These are phyloP conservation scores for Tenebrio molitor DNA, from an alignment of 1,140 invertebrate species.

Conservation along the genomic window DNA sequence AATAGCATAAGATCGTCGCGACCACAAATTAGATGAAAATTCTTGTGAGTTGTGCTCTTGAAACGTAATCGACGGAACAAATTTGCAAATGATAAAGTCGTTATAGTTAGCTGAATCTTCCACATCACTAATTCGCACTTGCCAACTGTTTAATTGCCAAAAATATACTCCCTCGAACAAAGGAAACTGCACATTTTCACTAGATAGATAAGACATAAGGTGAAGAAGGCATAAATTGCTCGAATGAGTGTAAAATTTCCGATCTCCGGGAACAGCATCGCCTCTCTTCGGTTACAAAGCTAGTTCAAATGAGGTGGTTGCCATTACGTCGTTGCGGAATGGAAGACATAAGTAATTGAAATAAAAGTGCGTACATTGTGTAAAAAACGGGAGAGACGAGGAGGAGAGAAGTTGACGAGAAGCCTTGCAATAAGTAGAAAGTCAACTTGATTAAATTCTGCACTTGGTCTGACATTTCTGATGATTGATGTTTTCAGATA, in stretches of 20 bases:
- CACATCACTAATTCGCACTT: conserved; percentile 16
- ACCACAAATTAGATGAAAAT: no score
- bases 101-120: conserved; percentile 20
- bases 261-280: neutral
- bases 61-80: conserved; percentile 7
- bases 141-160: conserved; percentile 23
- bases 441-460: conserved; percentile 61
- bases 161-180: conserved; percentile 17
- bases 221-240: conserved; percentile 15
- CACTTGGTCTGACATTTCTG: conserved; percentile 57
- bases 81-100: conserved; percentile 7
- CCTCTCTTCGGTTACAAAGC: neutral
- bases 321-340: neutral
- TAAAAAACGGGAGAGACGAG: neutral
- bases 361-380: conserved; percentile 16
- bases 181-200: neutral
- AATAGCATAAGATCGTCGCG: no score
- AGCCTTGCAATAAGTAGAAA: conserved; percentile 34
- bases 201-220: conserved; percentile 34
- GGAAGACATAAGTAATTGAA: conserved; percentile 1
- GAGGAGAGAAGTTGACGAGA: neutral
- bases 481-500: conserved; percentile 62
- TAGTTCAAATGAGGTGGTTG: neutral
- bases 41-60: no score
- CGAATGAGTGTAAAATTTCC: neutral